These are phyloP conservation scores for Limnephilus auricula DNA, from an alignment of 2,888 invertebrate genomes.

Conservation along the genomic window DNA sequence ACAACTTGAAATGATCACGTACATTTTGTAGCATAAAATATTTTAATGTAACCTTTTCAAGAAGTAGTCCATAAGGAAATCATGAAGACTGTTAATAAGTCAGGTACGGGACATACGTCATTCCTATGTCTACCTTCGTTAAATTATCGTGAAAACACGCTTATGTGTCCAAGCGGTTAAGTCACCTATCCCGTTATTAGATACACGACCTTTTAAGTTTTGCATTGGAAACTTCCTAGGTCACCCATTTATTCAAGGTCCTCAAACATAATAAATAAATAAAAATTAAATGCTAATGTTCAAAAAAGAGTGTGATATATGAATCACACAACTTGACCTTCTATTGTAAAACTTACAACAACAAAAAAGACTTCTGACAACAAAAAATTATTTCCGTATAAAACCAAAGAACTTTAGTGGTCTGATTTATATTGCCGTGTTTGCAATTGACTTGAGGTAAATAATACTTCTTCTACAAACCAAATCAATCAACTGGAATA, in stretches of 20 bases:
- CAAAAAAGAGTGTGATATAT: neutral
- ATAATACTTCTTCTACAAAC: too few relatives aligned
- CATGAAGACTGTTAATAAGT: too few relatives aligned
- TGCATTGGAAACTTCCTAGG: neutral
- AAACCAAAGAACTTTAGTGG: neutral
- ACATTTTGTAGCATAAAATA: too few relatives aligned
- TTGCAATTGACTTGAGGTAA: too few relatives aligned
- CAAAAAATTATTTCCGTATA: neutral
- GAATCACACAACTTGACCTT: neutral
- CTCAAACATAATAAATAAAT: neutral
- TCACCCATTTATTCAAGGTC: neutral
- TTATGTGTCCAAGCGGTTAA: too few relatives aligned
- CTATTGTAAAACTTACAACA: neutral
- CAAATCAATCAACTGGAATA: conserved; percentile 8
- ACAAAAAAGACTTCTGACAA: neutral
- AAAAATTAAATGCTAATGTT: neutral
- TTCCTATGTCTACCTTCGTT: too few relatives aligned
- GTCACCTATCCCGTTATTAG: neutral
- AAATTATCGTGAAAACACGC: too few relatives aligned
- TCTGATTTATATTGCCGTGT: neutral
- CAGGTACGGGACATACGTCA: too few relatives aligned
- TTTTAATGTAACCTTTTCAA: neutral
- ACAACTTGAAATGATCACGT: too few relatives aligned
- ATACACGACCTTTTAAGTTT: neutral
- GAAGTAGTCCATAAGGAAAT: neutral